Base-by-base conservation (phyloP, 2,888 invertebrate species). In the Polyommatus iphigenia region DNA sequence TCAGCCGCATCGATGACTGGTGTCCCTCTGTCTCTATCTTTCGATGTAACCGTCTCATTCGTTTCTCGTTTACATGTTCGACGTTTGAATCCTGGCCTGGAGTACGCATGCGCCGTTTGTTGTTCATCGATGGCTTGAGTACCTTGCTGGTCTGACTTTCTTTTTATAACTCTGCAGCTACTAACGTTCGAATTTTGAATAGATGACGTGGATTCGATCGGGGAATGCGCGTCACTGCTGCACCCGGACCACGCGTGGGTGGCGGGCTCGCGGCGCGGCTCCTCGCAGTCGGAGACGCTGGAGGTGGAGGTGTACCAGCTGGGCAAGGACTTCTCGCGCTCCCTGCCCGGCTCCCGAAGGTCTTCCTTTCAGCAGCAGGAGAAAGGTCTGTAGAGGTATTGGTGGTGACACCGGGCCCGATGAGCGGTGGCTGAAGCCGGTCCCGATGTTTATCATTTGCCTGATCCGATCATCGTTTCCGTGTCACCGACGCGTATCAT, bases 201-300 rank as follows among this genome's bases (percentile, higher is more conserved):
- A 90, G 96, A 97, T 88, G 97, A 97, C 83, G 95, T 96, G 78
- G 97, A 97, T 86, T 96, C 96, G 1, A 96, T 97, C 84, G 96
- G 96, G 72, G 97, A 97, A 88, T 96, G 96, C 81, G 95, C 96
- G 4, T 96, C 97, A 81, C 94, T 97, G 80, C 93, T 98, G 62
- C 98, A 98, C 90, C 98, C 98, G 0, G 98, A 98, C 91, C 97
- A 97, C 89, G 98, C 98, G 2, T 98, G 97, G 96, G 95, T 95
- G 76, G 96, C 95, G 0, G 96, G 96, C 79, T 97, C 97, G 0
- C 94, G 98, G 50, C 95, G 98, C 54, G 98, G 98, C 59, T 98
- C 98, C n/a, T 97, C 97, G 71, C 98, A 98, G 87, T 98, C 98
- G 0, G 98, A 98, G 87, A 97, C 97, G 77, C 93, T 98, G 76